Conservation (phyloP, 2,797 vertebrate species). For the Lithobates sylvaticus region DNA sequence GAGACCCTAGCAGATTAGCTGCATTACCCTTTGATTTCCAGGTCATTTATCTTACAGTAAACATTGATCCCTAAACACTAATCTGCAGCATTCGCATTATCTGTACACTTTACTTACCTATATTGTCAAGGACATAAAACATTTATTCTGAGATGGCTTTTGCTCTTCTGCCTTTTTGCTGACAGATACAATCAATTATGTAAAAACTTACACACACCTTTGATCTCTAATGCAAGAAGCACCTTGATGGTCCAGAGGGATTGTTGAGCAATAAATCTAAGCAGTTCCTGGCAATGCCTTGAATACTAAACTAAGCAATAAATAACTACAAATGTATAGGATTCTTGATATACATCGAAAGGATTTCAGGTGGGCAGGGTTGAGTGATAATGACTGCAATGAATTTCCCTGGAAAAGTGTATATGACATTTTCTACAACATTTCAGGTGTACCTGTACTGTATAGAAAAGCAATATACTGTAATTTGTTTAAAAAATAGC, state of each 20-base stretch:
- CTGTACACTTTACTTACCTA: slow-evolving; percentile 14
- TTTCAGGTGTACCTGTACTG: neutral
- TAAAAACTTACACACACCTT: slow-evolving; percentile 27
- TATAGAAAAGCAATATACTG: no score
- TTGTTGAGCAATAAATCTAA: slow-evolving; percentile 34
- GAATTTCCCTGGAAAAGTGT: no score
- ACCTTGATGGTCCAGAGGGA: slow-evolving; percentile 42
- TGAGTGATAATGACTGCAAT: neutral
- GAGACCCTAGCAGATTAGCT: neutral
- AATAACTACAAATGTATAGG: neutral
- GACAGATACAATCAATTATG: slow-evolving; percentile 51
- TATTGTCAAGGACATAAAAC: slow-evolving; percentile 40
- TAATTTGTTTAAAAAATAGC: no score
- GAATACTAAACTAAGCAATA: slow-evolving; percentile 2
- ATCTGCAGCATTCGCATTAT: neutral
- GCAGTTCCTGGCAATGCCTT: slow-evolving; percentile 18
- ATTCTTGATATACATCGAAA: neutral
- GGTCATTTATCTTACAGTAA: neutral
- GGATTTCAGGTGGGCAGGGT: neutral
- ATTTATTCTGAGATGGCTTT: slow-evolving; percentile 19
- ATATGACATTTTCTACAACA: neutral
- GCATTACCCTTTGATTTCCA: neutral
- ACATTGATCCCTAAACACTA: neutral
- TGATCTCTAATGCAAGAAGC: slow-evolving; percentile 53
- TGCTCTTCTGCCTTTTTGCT: slow-evolving; percentile 32